Base-by-base conservation (phyloP, 2,888 invertebrate species). In the Hanleya hanleyi region DNA sequence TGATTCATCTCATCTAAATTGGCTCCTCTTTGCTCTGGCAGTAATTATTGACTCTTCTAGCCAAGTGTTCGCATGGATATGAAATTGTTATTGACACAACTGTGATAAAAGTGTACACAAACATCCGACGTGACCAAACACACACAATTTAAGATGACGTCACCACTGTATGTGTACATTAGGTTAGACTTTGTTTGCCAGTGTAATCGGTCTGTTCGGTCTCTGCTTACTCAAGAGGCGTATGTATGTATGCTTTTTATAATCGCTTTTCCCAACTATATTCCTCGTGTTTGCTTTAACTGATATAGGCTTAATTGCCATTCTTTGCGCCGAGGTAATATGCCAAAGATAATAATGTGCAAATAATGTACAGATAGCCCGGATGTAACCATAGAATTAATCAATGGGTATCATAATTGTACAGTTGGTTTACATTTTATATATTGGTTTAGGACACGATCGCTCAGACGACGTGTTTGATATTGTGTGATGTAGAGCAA, bases 1-100 rank as follows among this genome's bases (percentile, higher is more conserved):
- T 57, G 57, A 57, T 57, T 32, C 29, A 29, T 57, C 15, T 57
- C 57, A 29, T 57, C 57, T 57, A 57, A 57, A 57, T n/a, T 57
- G 57, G 57, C 57, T 57, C 29, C 18, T 57, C 57, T 15, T 22
- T 22, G 22, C 22, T n/a, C n/a, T n/a, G n/a, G n/a, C n/a, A n/a
- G n/a, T 57, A 57, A 57, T 57, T 57, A 57, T 26, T 57, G 57
- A 29, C 57, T n/a, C 4, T 29, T 57, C 57, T 26, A 15, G 18
- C 32, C 15, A 15, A 57, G 22, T 57, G 57, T 57, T 26, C 26
- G 29, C 57, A 57, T 32, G 29, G 57, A 29, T 32, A 57, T 57
- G 57, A 15, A 22, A 29, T 29, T n/a, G 12, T 29, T 57, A 26
- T 57, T 57, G 22, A 57, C 57, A 57, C 26, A 22, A 9, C 57